Evolutionary conservation across 2,888 invertebrate species (phyloP), one percentile per base, ranked within the genome.

Genomic region (Torymus tubicola): DNA sequence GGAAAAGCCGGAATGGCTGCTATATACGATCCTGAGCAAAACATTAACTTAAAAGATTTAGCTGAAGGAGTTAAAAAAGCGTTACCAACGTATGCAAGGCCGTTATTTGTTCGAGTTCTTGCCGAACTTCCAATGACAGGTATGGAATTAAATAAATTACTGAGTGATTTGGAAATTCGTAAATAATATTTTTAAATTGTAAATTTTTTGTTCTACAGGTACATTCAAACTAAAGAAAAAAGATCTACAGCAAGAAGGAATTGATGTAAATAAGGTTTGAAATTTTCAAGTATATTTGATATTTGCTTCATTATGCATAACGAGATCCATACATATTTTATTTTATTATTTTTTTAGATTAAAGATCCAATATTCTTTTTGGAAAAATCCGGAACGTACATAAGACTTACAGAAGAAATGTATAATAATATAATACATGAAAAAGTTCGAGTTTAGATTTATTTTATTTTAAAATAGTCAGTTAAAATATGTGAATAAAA

Each of bases 1-100:
- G 98, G 98, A 0, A 94, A 95, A 86, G 98, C 97, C 16, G 98
- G 98, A 83, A 99, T 99, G 98, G 97, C 95, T 21, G 97, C 97
- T 21, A 94, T 98, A 78, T 95, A 95, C 18, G 96, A 96, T 90
- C 93, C 94, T 3, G 91, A 93, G 1, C 92, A 93, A 53, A 90
- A 92, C 79, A 89, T 96, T 75, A 93, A 94, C 86, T 91, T 96
- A 84, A 85, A 89, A 31, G 91, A 92, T 72, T 91, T 96, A 78
- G 94, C 94, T 31, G 91, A 92, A n/a, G 94, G 94, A 74, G 91
- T 96, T 65, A 94, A 94, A 87, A 93, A 93, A 85, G 92, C 94
- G 82, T 92, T 99, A 85, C 97, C 99, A 0, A 88, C 94, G 0
- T 99, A 97, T 90, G 98, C 99, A 0, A 92, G 96, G 21, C 99